Evolutionary conservation across 1,140 invertebrate genomes (phyloP).

Genomic region (Chironomus striatipennis): DNA sequence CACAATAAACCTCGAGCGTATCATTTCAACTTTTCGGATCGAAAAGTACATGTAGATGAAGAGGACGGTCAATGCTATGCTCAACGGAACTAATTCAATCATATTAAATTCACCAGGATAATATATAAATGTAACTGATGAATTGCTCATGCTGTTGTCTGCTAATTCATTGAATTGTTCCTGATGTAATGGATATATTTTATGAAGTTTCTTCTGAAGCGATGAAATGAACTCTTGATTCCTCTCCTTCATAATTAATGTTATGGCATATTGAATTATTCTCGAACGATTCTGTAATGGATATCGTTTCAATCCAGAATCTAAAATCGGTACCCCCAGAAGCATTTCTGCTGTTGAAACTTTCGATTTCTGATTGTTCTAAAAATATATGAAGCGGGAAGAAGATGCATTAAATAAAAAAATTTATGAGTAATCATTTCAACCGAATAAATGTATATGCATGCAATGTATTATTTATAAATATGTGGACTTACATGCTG

Average conservation of each 20-base stretch:
- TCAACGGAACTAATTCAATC: slow-evolving; percentile 74
- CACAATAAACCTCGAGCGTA: slow-evolving; percentile 86
- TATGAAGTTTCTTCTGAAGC: slow-evolving; percentile 57
- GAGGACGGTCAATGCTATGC: slow-evolving; percentile 73
- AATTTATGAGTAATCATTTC: neutral
- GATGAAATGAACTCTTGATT: slow-evolving; percentile 69
- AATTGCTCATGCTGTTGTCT: slow-evolving; percentile 25
- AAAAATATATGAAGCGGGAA: slow-evolving; percentile 31
- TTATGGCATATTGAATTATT: slow-evolving; percentile 83
- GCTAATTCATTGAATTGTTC: slow-evolving; percentile 37
- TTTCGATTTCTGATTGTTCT: slow-evolving; percentile 68
- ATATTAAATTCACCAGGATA: slow-evolving; percentile 83
- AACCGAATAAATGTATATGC: no score
- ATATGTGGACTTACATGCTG: slow-evolving; percentile 55
- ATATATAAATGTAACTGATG: slow-evolving; percentile 58
- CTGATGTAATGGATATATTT: slow-evolving; percentile 63
- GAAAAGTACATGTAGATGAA: slow-evolving; percentile 94
- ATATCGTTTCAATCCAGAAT: slow-evolving; percentile 82
- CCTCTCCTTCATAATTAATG: slow-evolving; percentile 74
- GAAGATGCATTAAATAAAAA: slow-evolving; percentile 5
- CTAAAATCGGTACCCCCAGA: slow-evolving; percentile 82
- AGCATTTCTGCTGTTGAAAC: slow-evolving; percentile 80
- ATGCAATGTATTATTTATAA: neutral
- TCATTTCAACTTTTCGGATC: slow-evolving; percentile 85
- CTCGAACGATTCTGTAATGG: slow-evolving; percentile 71